Conservation (phyloP, 2,888 invertebrate genomes). For the Zygogramma bicolorata region DNA sequence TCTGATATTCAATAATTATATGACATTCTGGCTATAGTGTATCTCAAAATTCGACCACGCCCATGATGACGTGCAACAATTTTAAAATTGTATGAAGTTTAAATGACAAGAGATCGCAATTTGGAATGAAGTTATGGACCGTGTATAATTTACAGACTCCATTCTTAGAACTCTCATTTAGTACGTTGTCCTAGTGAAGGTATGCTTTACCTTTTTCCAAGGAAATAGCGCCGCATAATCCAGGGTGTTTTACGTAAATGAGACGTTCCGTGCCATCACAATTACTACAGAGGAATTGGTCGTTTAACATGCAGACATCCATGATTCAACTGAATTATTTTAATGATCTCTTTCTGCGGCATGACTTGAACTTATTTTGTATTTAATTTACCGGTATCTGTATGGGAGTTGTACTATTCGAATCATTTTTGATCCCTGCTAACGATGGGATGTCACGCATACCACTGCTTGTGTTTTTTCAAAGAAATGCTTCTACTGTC, state of each 20-base stretch:
- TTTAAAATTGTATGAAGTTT: too few species aligned
- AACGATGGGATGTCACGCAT: neutral
- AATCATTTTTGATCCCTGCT: neutral
- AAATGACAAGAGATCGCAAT: too few species aligned
- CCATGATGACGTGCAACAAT: too few species aligned
- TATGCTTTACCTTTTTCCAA: neutral
- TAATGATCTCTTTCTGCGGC: neutral
- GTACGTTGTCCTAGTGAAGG: neutral
- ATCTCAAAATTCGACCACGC: too few species aligned
- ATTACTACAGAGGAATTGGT: neutral
- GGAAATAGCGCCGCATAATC: neutral
- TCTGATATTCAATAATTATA: too few species aligned
- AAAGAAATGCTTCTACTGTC: too few species aligned
- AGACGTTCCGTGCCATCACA: constrained; percentile 1
- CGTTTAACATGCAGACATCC: neutral
- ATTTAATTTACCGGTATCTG: neutral
- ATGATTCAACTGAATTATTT: neutral
- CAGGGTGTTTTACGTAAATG: neutral
- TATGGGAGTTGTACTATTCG: neutral
- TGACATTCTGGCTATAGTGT: too few species aligned
- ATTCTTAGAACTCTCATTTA: neutral
- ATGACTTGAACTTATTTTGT: neutral
- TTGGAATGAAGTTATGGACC: too few species aligned
- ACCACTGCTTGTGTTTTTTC: neutral
- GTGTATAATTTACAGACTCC: too few species aligned